Base-by-base conservation (phyloP, 2,113 vertebrate genomes). In the Aptenodytes forsteri region DNA sequence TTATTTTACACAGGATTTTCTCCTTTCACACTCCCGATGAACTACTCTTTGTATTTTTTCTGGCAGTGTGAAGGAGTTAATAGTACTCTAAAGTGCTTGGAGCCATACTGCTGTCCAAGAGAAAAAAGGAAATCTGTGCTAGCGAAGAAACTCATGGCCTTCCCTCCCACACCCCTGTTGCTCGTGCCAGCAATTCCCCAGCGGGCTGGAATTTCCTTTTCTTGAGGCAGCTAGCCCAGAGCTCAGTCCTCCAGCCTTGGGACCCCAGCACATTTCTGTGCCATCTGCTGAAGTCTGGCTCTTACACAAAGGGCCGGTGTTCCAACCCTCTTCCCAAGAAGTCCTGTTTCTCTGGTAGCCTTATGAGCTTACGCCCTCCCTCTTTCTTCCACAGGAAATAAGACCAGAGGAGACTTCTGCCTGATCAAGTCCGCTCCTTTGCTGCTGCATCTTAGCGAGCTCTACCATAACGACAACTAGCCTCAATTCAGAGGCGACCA, bases 51-150 rank as follows among this genome's bases (percentile, higher is more conserved):
- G 19, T 62, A 25, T 64, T 89, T 85, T 69, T 89, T 67, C 79
- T 95, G 83, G 76, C 85, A 89, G 52, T 2, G 1, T 8, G 9
- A 44, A 75, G 56, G 47, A 75, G 61, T 64, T 87, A 79, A 78
- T 9, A 36, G 22, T 8, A 27, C 18, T 81, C 56, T 42, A 52
- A 30, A 50, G 22, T 30, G 22, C 69, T 72, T 40, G 40, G 65
- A 55, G 70, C 5, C 5, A 0, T 38, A 49, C 49, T 73, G 14
- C 2, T 3, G 13, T 29, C 16, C 27, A 36, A 50, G 0, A 55
- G 61, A 38, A 58, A 69, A 91, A 30, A 59, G 10, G 30, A 88
- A 22, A 16, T 22, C 0, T 32, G 6, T n/a, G 12, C 27, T 21
- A 25, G 25, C 7, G 17, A 46, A 88, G 66, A 71, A 93, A 59